phyloP scores from a whole-genome alignment of 2,797 vertebrate species.

The Ctenosaura bakeri region DNA sequence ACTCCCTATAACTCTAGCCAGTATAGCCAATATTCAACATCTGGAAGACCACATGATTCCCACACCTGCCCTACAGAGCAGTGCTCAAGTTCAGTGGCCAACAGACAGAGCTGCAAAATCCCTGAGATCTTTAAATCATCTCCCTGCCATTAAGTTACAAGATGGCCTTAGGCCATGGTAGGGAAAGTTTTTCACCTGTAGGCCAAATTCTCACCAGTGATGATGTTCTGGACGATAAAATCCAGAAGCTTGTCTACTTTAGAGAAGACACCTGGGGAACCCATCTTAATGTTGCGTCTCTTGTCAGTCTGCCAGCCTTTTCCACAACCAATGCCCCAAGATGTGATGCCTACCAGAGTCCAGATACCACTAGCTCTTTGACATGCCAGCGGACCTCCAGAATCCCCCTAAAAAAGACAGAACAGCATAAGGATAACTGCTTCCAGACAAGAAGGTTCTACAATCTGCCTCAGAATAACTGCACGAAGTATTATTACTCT shows the following conservation, averaged over 20 bases:
- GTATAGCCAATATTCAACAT: no score
- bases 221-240: constrained; percentile 23
- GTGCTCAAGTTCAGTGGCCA: no score
- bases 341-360: neutral
- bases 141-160: no score
- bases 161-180: no score
- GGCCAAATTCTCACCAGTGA: neutral
- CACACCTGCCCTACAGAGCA: no score
- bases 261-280: constrained; percentile 41
- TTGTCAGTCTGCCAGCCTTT: neutral
- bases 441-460: neutral
- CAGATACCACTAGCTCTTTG: neutral
- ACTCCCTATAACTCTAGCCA: no score
- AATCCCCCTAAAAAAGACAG: neutral
- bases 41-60: no score
- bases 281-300: accelerated
- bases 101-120: no score
- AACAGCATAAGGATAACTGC: neutral
- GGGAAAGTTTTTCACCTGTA: no score
- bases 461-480: neutral
- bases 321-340: neutral
- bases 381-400: neutral
- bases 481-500: neutral
- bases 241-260: neutral
- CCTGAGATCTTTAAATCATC: no score